Evolutionary conservation across 2,797 vertebrate genomes (phyloP).

Genomic region (Podarcis siculus): DNA sequence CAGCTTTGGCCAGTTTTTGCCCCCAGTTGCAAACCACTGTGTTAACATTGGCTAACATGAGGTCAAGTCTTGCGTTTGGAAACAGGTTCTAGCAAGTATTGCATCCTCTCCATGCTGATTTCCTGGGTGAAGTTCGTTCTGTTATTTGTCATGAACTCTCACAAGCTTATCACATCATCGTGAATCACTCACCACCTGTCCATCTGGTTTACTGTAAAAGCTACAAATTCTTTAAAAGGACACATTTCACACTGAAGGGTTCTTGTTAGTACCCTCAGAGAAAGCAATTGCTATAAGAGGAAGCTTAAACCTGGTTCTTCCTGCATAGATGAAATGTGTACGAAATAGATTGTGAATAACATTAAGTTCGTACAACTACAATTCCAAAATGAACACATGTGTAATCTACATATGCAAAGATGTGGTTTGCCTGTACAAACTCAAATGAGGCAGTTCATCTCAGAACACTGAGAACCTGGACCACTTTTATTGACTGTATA

Average conservation of each 20-base stretch:
- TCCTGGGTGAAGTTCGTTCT: conserved; percentile 10
- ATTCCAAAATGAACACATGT: too few species aligned
- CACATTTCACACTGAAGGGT: not conserved
- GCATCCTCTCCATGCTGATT: not conserved
- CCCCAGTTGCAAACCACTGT: not conserved
- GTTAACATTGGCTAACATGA: not conserved
- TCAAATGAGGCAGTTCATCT: not conserved
- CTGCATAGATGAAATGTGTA: not conserved
- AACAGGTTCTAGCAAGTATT: conserved; percentile 17
- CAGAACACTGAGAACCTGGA: not conserved
- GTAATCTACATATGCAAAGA: too few species aligned
- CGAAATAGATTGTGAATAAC: not conserved
- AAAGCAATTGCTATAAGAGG: not conserved
- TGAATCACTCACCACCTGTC: conserved; percentile 10
- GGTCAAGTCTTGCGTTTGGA: not conserved
- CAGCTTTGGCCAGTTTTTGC: not conserved
- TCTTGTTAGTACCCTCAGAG: not conserved
- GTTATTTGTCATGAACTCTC: not conserved
- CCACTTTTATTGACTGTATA: not conserved
- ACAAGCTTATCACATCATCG: not conserved
- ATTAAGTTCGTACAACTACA: not conserved
- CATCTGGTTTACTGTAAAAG: not conserved
- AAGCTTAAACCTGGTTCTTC: not conserved
- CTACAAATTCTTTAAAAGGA: not conserved
- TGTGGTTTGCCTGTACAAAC: not conserved